These are phyloP conservation scores for Euphydryas editha DNA, from an alignment of 2,888 invertebrate species.

Conservation along the genomic window DNA sequence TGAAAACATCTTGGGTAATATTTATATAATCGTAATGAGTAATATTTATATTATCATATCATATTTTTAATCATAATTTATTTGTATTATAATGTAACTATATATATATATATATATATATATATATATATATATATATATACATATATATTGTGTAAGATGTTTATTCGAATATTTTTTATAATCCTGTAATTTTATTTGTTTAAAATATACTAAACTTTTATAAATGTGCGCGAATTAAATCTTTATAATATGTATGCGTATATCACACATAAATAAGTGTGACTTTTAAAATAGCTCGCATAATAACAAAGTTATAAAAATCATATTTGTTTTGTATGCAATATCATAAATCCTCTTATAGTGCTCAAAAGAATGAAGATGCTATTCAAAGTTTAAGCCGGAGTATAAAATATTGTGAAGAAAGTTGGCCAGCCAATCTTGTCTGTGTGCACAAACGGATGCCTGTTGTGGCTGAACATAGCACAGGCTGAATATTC, in stretches of 20 bases:
- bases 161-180: too few species aligned
- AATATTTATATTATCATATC: background rate
- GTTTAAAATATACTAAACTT: too few species aligned
- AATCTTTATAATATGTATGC: background rate
- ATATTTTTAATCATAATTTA: too few species aligned
- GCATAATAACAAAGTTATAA: background rate
- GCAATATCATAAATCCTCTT: background rate
- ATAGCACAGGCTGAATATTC: conserved; percentile 1
- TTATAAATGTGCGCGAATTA: too few species aligned
- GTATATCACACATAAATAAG: background rate
- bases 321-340: background rate
- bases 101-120: too few species aligned
- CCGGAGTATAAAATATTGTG: conserved; percentile 6
- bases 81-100: background rate
- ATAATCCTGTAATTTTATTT: too few species aligned
- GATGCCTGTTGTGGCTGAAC: conserved; percentile 4
- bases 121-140: too few species aligned
- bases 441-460: conserved; percentile 4
- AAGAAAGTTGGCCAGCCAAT: conserved; percentile 6
- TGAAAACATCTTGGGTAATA: conserved; percentile 16
- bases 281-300: background rate
- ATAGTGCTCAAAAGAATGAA: background rate
- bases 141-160: too few species aligned
- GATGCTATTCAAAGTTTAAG: background rate
- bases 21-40: background rate